Base-by-base conservation (phyloP, 2,113 vertebrate genomes). In the Crocuta crocuta region DNA sequence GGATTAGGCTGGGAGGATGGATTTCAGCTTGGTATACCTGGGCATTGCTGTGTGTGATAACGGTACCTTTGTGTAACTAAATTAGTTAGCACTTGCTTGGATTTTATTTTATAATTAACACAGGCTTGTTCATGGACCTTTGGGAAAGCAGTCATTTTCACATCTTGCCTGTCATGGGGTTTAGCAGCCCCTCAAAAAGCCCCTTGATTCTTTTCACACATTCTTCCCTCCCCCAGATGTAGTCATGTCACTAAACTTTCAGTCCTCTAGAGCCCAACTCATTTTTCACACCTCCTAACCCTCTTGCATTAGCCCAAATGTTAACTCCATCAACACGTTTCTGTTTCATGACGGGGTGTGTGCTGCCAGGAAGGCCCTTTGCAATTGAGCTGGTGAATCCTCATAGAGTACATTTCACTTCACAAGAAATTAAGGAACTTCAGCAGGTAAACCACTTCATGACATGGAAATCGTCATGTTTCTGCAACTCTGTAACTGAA, bases 351-450 rank as follows among this genome's bases (percentile, higher is more conserved):
- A 28, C 78, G 90, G 93, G 70, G 33, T 96, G 94, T 97, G n/a
- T 31, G 94, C 94, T 98, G 98, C 97, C 99, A 99, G 99, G 99
- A 98, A 99, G 99, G 91, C 99, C 99, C n/a, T 99, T 99, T 98
- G 99, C 99, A 0, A 98, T 99, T 95, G 99, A 99, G 99, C 99
- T 99, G 97, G 98, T 99, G 98, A 99, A 99, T 98, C 99, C 99
- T 97, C 99, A 98, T 97, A 99, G 98, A 98, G 96, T 99, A 85
- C 98, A 35, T 87, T 98, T 99, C 85, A 99, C 94, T 96, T 96
- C 96, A 3, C 98, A 97, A 74, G 99, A 99, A 97, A 99, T 99
- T 97, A 99, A 98, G 96, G 98, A 98, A 93, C 98, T 99, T 33
- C 99, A 99, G 98, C 99, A 99, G 99, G 99, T 99, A 98, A 98